Evolutionary conservation across 2,113 vertebrate genomes (phyloP).

Genomic region (Cnemophilus loriae): DNA sequence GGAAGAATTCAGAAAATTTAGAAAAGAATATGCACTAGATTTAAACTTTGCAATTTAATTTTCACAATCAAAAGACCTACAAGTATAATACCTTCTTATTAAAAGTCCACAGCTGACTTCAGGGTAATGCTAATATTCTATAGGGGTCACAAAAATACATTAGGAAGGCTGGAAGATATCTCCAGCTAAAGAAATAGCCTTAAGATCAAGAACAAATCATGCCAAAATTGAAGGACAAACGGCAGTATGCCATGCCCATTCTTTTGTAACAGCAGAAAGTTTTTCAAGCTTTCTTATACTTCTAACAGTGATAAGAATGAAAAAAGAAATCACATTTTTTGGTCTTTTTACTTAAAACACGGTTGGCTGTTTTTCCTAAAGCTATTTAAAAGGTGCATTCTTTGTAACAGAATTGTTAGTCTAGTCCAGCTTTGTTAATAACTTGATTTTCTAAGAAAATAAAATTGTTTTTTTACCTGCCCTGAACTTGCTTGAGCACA

Average conservation of each 20-base stretch:
- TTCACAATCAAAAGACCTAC: neutral
- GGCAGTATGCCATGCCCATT: neutral
- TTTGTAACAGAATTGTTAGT: neutral
- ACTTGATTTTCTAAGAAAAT: neutral
- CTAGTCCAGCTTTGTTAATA: neutral
- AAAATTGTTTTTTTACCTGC: neutral
- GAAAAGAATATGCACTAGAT: neutral
- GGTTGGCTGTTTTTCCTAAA: neutral
- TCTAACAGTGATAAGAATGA: neutral
- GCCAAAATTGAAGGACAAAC: neutral
- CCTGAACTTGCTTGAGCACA: neutral
- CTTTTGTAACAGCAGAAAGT: neutral
- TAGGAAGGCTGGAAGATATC: neutral
- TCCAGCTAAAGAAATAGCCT: neutral
- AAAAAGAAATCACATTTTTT: accelerated
- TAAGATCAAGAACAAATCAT: neutral
- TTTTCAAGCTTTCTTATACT: neutral
- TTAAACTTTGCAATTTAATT: neutral
- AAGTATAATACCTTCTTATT: neutral
- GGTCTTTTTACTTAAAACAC: neutral
- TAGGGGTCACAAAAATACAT: neutral
- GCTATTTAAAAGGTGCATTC: neutral
- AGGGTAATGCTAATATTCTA: neutral
- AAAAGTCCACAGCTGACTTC: neutral
- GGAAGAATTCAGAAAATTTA: neutral